phyloP scores from a whole-genome alignment of 2,797 vertebrate species.

The Momotus momota region DNA sequence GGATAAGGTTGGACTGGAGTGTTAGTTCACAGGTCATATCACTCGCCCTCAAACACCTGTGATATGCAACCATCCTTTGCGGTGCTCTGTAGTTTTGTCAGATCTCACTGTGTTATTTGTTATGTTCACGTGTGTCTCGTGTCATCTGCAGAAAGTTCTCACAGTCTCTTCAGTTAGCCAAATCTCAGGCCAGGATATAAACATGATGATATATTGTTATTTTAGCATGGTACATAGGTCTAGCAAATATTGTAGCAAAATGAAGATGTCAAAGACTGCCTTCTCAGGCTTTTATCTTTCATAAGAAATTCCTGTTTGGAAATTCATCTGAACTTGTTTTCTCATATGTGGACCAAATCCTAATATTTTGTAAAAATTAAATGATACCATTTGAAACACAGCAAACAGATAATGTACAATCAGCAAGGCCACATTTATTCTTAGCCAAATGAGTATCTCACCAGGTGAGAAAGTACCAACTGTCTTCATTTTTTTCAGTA shows the following conservation, averaged over 20 bases:
- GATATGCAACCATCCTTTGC: background rate
- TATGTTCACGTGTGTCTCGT: background rate
- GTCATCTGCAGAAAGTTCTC: background rate
- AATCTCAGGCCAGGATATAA: background rate
- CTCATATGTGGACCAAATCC: background rate
- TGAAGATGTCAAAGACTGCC: background rate
- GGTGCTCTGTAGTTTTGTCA: background rate
- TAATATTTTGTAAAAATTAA: background rate
- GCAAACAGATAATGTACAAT: background rate
- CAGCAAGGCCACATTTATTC: background rate
- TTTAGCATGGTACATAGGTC: background rate
- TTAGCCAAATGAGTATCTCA: background rate
- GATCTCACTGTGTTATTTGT: background rate
- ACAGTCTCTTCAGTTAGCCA: background rate
- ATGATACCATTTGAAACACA: background rate
- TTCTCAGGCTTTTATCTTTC: background rate
- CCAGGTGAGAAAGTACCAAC: background rate
- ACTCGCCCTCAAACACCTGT: background rate
- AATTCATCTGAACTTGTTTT: background rate
- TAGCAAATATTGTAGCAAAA: background rate
- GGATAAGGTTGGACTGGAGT: background rate
- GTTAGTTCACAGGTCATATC: accelerated
- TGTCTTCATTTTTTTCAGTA: background rate
- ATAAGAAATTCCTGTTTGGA: background rate
- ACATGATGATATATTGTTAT: background rate